Percentiles rank a stretch among this genome's conserved stretches.
phyloP scores from a whole-genome alignment of 2,797 vertebrate genomes.

The Enteromius afrohamiltoni region DNA sequence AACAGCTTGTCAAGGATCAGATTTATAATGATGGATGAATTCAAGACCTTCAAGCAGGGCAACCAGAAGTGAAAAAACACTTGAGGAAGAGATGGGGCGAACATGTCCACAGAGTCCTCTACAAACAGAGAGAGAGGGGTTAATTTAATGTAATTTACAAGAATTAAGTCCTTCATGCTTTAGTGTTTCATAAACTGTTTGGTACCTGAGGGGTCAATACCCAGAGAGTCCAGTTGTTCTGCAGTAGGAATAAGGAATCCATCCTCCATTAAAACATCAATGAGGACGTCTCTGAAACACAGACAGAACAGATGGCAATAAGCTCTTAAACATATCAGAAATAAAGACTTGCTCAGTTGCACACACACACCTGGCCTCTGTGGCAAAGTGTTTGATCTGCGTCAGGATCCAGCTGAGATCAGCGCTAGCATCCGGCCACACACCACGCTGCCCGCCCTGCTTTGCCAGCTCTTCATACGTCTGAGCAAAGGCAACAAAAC shows the following conservation, averaged over 20 bases:
- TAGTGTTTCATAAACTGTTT: not conserved
- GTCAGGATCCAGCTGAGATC: constrained; percentile 89
- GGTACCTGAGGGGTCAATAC: constrained; percentile 78
- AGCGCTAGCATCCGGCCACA: constrained; percentile 79
- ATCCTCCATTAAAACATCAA: constrained; percentile 75
- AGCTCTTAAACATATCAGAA: not conserved
- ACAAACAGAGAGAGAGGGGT: not conserved
- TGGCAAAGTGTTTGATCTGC: constrained; percentile 85
- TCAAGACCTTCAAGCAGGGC: constrained; percentile 85
- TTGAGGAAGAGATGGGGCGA: constrained; percentile 75
- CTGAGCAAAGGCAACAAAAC: constrained; percentile 62
- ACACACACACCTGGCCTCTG: constrained; percentile 80
- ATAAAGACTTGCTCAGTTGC: not conserved
- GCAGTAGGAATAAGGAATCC: constrained; percentile 86
- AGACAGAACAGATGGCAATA: constrained; percentile 9
- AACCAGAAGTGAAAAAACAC: constrained; percentile 88
- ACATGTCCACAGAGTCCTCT: constrained; percentile 41
- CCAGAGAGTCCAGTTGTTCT: constrained; percentile 85
- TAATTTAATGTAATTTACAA: not conserved
- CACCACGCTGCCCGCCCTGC: constrained; percentile 66
- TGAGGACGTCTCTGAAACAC: constrained; percentile 63
- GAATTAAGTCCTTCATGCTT: not conserved
- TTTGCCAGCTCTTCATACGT: constrained; percentile 70
- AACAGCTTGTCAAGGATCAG: constrained; percentile 88
- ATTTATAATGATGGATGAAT: constrained; percentile 81